phyloP scores from a whole-genome alignment of 2,888 invertebrate genomes.

The Calliopum simillimum region DNA sequence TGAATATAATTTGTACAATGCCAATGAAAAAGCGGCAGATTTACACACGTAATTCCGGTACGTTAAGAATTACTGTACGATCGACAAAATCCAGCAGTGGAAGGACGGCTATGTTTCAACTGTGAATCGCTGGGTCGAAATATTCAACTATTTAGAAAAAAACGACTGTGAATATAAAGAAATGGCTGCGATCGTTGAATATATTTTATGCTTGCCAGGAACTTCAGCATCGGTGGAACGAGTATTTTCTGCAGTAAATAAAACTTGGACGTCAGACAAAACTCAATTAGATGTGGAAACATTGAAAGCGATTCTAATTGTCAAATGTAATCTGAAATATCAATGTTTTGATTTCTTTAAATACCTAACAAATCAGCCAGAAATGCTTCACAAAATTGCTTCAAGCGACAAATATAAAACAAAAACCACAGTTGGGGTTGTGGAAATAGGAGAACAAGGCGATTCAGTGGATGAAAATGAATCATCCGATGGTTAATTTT shows the following conservation, averaged over 20 bases:
- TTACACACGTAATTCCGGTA: slow-evolving; percentile 33
- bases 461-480: too few species aligned
- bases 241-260: slow-evolving; percentile 40
- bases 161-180: slow-evolving; percentile 3
- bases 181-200: slow-evolving; percentile 17
- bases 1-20: slow-evolving; percentile 31
- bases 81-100: slow-evolving; percentile 35
- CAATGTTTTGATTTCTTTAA: slow-evolving; percentile 32
- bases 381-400: slow-evolving; percentile 21
- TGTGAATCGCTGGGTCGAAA: slow-evolving; percentile 24
- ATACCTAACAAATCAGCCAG: slow-evolving; percentile 31
- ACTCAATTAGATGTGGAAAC: too few species aligned
- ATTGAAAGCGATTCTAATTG: too few species aligned
- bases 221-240: slow-evolving; percentile 35
- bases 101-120: slow-evolving; percentile 21
- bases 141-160: slow-evolving; percentile 1
- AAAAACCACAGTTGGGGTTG: too few species aligned
- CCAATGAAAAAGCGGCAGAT: slow-evolving; percentile 27
- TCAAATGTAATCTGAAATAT: too few species aligned
- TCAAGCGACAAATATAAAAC: slow-evolving; percentile 33
- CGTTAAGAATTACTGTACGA: slow-evolving; percentile 33
- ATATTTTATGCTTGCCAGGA: slow-evolving; percentile 35
- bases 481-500: too few species aligned
- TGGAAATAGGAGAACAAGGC: too few species aligned
- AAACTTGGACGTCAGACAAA: slow-evolving; percentile 36